A percentile compares a stretch with the other conserved stretches of the same genome.
Evolutionary conservation across 53 echinoderm and acorn worm species (phyloP).

Genomic region (Echinarachnius parma): DNA sequence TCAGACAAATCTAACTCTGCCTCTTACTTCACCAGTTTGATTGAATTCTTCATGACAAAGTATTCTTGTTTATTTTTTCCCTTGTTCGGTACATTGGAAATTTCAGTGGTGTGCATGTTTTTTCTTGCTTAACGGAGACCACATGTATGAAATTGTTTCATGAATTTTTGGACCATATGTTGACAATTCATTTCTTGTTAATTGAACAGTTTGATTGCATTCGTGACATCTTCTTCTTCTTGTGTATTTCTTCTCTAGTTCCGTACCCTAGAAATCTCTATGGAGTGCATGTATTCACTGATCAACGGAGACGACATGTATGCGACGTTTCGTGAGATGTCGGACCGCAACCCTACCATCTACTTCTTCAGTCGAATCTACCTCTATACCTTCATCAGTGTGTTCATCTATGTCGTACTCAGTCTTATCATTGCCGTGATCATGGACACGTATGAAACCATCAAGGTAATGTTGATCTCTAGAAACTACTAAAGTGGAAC

Average conservation of each 20-base stretch:
- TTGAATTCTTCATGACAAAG: too few species aligned
- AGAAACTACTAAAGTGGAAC: too few species aligned
- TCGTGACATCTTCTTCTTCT: background rate
- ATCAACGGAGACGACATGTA: slow-evolving; percentile 99
- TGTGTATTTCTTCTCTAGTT: slow-evolving; percentile 49
- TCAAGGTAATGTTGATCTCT: slow-evolving; percentile 78
- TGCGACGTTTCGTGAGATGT: slow-evolving; percentile 93
- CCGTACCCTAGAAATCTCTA: slow-evolving; percentile 61
- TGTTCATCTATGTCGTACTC: slow-evolving; percentile 98
- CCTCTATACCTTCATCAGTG: slow-evolving; percentile 95
- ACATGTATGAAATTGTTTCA: too few species aligned
- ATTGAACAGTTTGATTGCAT: background rate
- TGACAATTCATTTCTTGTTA: background rate
- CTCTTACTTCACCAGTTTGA: too few species aligned
- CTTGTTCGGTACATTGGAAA: too few species aligned
- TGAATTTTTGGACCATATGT: too few species aligned
- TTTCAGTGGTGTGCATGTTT: too few species aligned
- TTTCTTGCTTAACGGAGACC: too few species aligned
- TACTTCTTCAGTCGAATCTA: slow-evolving; percentile 82
- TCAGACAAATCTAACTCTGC: too few species aligned
- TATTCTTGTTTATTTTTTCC: too few species aligned
- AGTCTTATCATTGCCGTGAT: slow-evolving; percentile 94
- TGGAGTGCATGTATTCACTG: slow-evolving; percentile 96
- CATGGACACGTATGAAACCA: slow-evolving; percentile 99
- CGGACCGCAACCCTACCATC: slow-evolving; percentile 60